Evolutionary conservation across 53 echinoderm and acorn worm genomes (phyloP), one percentile per base, ranked within the genome.

Genomic region (Mesocentrotus franciscanus): DNA sequence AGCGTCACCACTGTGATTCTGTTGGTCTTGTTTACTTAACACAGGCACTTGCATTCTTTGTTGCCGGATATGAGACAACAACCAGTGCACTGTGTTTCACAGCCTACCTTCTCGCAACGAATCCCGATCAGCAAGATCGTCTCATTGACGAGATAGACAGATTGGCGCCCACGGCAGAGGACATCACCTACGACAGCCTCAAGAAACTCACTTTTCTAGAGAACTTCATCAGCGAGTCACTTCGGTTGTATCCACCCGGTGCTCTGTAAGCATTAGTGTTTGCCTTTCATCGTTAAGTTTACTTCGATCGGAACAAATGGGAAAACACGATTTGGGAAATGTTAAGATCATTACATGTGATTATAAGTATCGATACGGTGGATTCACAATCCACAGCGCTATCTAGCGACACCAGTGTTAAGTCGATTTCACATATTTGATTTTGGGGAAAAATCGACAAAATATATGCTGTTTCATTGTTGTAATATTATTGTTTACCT

Each of bases 61-160:
- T 98, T 13, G 98, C 97, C 81, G 98, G 98, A 0, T 98, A 96
- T 72, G 98, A 98, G 89, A 98, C 98, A 34, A 96, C 97, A 12
- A 90, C 90, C 59, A 96, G 95, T 30, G 92, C 96, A 22, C 71
- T 98, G 22, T 68, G 95, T 87, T 94, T 95, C 61, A 94, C 95
- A 49, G 85, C 95, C 87, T 97, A 98, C 39, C 91, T 95, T 60
- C 95, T 98, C 26, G 98, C 98, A 9, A 95, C 94, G 29, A 92
- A 97, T 83, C 96, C 96, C 1, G 97, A 97, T 34, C 33, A 96
- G 60, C 98, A 98, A 85, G 96, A 97, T 49, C 97, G 89, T 91
- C 92, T 98, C 27, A 81, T 96, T 61, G 93, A 95, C 13, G 98
- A 98, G 96, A 95, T 98, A 70, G 98, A 97, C 71, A 90, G 95